A percentile compares a stretch with the other conserved stretches of the same genome.
These are phyloP conservation scores for Chelonus insularis DNA, from an alignment of 1,140 invertebrate species.

Conservation along the genomic window DNA sequence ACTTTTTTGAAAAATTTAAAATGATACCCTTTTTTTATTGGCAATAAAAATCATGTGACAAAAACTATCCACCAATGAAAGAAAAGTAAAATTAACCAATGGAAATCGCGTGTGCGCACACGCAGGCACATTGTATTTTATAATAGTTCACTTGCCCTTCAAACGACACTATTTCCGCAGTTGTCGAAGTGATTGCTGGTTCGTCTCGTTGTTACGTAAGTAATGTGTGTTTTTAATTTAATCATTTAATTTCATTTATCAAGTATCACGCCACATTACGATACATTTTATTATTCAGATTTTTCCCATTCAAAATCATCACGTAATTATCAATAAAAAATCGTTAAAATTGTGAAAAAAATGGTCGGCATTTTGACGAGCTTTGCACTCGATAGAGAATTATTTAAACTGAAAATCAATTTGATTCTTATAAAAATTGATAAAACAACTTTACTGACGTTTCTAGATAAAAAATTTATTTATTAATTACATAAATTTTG, in stretches of 20 bases:
- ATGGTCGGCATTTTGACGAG: not conserved
- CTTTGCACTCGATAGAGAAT: not conserved
- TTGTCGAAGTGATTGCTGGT: constrained; percentile 38
- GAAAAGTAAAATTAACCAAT: too few relatives aligned
- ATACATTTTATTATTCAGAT: not conserved
- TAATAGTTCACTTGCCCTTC: constrained; percentile 56
- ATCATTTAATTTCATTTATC: not conserved
- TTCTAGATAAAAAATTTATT: too few relatives aligned
- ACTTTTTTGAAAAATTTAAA: too few relatives aligned
- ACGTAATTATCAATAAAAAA: not conserved
- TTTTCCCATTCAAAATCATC: not conserved
- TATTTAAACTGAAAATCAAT: not conserved
- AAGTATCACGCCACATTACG: not conserved
- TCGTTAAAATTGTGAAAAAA: not conserved
- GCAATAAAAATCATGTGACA: not conserved
- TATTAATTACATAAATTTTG: too few relatives aligned
- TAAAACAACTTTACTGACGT: not conserved
- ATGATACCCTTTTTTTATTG: too few relatives aligned
- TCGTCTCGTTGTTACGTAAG: constrained; percentile 39
- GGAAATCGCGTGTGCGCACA: constrained; percentile 44
- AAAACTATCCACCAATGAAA: constrained; percentile 24
- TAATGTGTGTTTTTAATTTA: constrained; percentile 19
- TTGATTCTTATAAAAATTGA: not conserved
- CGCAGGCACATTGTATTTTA: constrained; percentile 40
- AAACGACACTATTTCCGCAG: constrained; percentile 55